Base-by-base conservation (phyloP, 2,888 invertebrate genomes). In the Lasioglossum calceatum region DNA sequence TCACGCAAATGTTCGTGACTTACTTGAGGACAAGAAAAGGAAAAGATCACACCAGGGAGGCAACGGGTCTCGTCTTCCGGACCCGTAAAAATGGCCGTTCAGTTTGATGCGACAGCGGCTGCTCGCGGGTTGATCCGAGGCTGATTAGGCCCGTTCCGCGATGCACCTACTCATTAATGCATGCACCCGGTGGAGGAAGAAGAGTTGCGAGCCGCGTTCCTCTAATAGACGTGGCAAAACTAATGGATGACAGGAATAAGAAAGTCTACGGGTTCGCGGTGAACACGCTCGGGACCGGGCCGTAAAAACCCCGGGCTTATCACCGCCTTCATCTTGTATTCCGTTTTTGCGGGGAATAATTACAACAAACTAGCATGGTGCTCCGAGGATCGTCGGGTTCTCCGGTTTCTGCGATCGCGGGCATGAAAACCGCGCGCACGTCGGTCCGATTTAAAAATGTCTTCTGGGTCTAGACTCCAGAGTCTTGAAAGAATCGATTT, bases 111-210 rank as follows among this genome's bases (percentile, higher is more conserved):
- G 88, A 87, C 83, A 86, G 64, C 67, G 42, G 84, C 67, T 67
- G 70, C 39, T 79, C 85, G 71, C 67, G 39, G 79, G 58, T 85
- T 81, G 85, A 88, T 87, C 79, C 73, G 58, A 19, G 71, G 71
- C 78, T 83, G 89, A 89, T 89, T 89, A 87, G 86, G 32, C 78
- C n/a, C 42, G 79, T 72, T 77, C 77, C 85, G 14, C 61, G 71
- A 61, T 82, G 87, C 89, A 87, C 82, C 87, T 89, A 87, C 86
- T 87, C 86, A 89, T 89, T 89, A 89, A 89, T 87, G 83, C 87
- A 36, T 42, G 67, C 77, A 77, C 70, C 10, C 50, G 44, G 39
- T 54, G 85, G 73, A 85, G 78, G 87, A 81, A 85, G 87, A 83
- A 64, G 76, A 85, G 87, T 7, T 7, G 23, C 83, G 81, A 81